These are phyloP conservation scores for Channa argus DNA, from an alignment of 2,113 vertebrate genomes.

Conservation along the genomic window DNA sequence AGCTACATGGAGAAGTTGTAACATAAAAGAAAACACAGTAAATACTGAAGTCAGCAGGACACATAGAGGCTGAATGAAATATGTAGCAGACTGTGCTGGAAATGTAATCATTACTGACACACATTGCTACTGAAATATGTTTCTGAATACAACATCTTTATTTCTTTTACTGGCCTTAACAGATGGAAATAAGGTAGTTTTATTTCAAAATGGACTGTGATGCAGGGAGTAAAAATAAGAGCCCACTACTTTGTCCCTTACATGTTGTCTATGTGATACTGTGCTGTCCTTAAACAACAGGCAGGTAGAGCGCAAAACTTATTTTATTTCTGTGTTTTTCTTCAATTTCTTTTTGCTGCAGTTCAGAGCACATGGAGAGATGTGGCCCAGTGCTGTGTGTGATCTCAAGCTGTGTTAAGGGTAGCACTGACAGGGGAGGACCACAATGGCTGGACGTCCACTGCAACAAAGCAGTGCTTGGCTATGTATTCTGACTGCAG, in stretches of 20 bases:
- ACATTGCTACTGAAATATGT: not conserved
- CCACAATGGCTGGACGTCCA: constrained; percentile 28
- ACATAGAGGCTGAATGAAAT: constrained; percentile 5
- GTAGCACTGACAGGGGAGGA: constrained; percentile 39
- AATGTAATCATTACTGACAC: not conserved
- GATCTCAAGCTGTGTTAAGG: constrained; percentile 53
- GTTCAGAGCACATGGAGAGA: constrained; percentile 46
- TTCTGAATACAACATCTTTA: not conserved
- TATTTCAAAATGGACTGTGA: not conserved
- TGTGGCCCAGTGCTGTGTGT: constrained; percentile 30
- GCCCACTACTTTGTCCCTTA: constrained; percentile 8
- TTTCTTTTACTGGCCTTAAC: not conserved
- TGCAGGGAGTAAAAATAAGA: not conserved
- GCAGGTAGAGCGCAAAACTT: constrained; percentile 10
- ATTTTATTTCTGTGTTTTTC: constrained; percentile 34
- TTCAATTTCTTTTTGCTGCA: constrained; percentile 37
- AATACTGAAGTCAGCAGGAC: constrained; percentile 47
- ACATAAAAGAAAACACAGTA: constrained; percentile 52
- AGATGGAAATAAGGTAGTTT: not conserved
- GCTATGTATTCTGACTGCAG: constrained; percentile 65
- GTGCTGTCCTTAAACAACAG: constrained; percentile 1
- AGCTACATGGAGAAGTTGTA: constrained; percentile 62
- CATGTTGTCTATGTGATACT: not conserved
- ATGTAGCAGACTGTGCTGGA: not conserved
- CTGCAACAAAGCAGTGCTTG: constrained; percentile 40